Conservation (phyloP, 92 coral and sea anemone species). For the Epizoanthus illoricatus region DNA sequence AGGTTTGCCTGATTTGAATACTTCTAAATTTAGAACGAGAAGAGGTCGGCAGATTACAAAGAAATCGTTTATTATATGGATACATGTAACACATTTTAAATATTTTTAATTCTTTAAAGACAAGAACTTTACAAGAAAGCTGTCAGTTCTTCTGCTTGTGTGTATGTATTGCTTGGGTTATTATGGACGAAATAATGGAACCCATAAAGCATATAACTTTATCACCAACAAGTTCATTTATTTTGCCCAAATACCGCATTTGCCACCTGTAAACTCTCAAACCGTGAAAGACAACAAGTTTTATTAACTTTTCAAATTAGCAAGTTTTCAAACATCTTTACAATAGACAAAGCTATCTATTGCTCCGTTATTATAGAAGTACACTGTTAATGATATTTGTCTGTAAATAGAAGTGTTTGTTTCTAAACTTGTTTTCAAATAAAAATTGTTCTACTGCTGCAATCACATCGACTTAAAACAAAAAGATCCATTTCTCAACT, state of each 20-base stretch:
- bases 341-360: neutral
- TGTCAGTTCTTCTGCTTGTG: no score
- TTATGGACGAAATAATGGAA: neutral
- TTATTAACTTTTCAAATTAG: neutral
- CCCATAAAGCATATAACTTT: neutral
- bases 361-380: neutral
- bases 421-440: neutral
- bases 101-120: no score
- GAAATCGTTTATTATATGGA: no score
- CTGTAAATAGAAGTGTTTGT: neutral
- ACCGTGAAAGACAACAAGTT: slow-evolving; percentile 18
- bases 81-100: no score
- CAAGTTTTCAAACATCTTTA: neutral
- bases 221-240: neutral
- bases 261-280: slow-evolving; percentile 6
- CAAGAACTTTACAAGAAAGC: no score
- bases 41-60: no score
- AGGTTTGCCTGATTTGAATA: no score
- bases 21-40: no score
- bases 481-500: no score
- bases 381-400: neutral
- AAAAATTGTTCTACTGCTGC: no score
- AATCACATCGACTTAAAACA: no score
- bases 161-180: no score
- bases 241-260: neutral